phyloP scores from a whole-genome alignment of 2,797 vertebrate genomes.

The Euphonia xanthogaster region DNA sequence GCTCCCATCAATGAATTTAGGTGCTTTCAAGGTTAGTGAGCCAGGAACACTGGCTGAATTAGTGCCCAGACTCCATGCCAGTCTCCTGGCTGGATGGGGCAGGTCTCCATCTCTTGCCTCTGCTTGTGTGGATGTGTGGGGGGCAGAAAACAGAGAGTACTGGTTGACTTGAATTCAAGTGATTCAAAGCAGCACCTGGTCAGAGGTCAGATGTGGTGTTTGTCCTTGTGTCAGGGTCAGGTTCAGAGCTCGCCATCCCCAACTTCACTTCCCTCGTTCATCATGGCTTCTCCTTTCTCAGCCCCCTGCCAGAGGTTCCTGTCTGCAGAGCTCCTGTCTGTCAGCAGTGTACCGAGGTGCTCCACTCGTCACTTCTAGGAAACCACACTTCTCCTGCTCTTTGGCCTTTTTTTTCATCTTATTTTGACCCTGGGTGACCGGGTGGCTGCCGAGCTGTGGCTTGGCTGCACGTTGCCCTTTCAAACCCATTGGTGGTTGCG shows the following conservation, averaged over 20 bases:
- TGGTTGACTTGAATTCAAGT: background rate
- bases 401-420: background rate
- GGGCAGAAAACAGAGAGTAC: background rate
- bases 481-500: fast-evolving
- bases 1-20: background rate
- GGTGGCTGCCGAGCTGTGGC: background rate
- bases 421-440: background rate
- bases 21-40: background rate
- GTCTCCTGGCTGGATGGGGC: background rate
- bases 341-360: fast-evolving
- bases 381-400: background rate
- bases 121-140: background rate
- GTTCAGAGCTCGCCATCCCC: background rate
- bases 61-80: background rate
- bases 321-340: background rate
- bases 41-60: background rate
- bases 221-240: background rate
- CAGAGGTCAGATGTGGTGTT: background rate
- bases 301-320: fast-evolving
- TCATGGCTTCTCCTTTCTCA: background rate
- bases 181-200: background rate
- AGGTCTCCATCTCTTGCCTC: background rate
- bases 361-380: background rate
- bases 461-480: background rate
- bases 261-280: background rate